Evolutionary conservation across 1,140 invertebrate species (phyloP).

Genomic region (Drosophila auraria): DNA sequence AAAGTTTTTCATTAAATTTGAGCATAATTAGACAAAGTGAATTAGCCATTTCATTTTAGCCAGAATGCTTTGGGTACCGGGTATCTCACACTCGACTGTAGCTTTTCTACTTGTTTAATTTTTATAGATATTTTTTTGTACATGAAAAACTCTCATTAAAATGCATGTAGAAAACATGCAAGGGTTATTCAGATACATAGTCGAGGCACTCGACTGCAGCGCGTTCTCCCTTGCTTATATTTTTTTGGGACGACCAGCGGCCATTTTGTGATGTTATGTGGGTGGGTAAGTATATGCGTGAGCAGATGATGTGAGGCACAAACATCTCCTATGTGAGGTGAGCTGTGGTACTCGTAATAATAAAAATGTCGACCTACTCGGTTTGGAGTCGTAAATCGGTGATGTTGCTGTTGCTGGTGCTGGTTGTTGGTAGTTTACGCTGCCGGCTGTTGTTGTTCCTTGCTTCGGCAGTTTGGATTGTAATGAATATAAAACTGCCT

Average conservation of each 20-base stretch:
- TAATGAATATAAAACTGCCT: slow-evolving; percentile 76
- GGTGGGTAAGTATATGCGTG: slow-evolving; percentile 14
- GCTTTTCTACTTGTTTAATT: no score
- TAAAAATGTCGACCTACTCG: slow-evolving; percentile 59
- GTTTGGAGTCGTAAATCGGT: slow-evolving; percentile 71
- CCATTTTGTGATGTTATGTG: slow-evolving; percentile 26
- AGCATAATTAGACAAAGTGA: no score
- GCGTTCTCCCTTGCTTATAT: neutral
- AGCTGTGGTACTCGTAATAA: slow-evolving; percentile 33
- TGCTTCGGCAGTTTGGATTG: slow-evolving; percentile 38
- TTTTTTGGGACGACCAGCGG: slow-evolving; percentile 9
- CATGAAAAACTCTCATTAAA: neutral
- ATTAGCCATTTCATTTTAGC: no score
- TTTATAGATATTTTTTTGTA: no score
- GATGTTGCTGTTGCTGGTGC: slow-evolving; percentile 54
- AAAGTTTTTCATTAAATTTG: no score
- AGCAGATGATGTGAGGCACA: slow-evolving; percentile 15
- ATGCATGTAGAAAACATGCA: neutral
- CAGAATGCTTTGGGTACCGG: no score
- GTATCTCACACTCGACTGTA: no score
- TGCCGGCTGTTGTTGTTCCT: slow-evolving; percentile 35
- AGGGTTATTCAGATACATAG: neutral
- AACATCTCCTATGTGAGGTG: slow-evolving; percentile 33
- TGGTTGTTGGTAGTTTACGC: slow-evolving; percentile 55
- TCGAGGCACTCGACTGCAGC: neutral